Conservation (phyloP, 1,140 invertebrate species). For the Drosophila fuyamai region DNA sequence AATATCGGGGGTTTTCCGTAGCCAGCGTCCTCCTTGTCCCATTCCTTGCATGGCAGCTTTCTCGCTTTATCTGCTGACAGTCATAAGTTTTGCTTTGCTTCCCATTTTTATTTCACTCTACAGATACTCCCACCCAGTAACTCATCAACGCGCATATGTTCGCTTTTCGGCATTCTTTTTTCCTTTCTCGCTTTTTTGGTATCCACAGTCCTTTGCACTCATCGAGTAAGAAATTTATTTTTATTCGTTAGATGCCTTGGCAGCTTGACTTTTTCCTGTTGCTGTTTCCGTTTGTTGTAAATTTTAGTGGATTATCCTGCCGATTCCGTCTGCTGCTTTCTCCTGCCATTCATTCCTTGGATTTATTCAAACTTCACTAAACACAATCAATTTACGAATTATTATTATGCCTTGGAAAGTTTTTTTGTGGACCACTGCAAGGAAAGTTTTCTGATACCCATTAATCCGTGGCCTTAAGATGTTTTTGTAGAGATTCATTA, state of each 20-base stretch:
- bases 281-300: slow-evolving; percentile 83
- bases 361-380: slow-evolving; percentile 84
- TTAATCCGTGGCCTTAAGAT: neutral
- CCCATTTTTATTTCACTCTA: slow-evolving; percentile 79
- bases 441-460: slow-evolving; percentile 26
- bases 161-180: slow-evolving; percentile 27
- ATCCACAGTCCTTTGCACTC: slow-evolving; percentile 15
- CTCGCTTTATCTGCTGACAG: slow-evolving; percentile 79
- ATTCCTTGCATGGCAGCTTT: slow-evolving; percentile 59
- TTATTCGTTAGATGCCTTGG: slow-evolving; percentile 76
- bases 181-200: slow-evolving; percentile 6
- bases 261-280: slow-evolving; percentile 74
- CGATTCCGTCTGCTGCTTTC: slow-evolving; percentile 44
- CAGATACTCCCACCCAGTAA: slow-evolving; percentile 56
- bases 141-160: slow-evolving; percentile 82
- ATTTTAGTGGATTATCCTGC: slow-evolving; percentile 83
- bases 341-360: slow-evolving; percentile 48
- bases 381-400: slow-evolving; percentile 83
- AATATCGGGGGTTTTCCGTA: neutral
- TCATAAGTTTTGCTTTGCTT: slow-evolving; percentile 83
- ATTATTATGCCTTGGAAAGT: slow-evolving; percentile 65
- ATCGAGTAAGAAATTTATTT: slow-evolving; percentile 72
- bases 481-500: neutral
- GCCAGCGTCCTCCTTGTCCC: neutral
- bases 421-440: slow-evolving; percentile 34